Evolutionary conservation across 1,140 invertebrate species (phyloP), one percentile per base, ranked within the genome.

Genomic region (Diuraphis noxia): DNA sequence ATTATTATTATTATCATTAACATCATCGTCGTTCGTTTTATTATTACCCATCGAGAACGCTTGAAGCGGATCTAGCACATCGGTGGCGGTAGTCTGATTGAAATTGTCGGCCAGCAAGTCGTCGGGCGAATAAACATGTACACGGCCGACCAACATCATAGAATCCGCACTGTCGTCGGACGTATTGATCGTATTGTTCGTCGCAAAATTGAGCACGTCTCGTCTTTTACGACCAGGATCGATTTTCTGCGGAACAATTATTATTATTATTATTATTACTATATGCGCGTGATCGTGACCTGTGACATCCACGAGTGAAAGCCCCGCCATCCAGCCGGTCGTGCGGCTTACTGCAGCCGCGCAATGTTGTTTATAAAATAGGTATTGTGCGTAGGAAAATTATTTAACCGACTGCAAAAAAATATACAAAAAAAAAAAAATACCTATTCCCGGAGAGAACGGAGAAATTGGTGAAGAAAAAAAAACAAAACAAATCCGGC

Each of bases 41-140:
- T 79, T 30, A 25, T 91, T 91, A 91, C 89, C 41, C 17, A 9
- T 30, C 7, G 77, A 25, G 72, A 91, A 91, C 43, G 72, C 41
- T 4, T 49, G 89, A 1, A 91, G 52, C 72, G 89, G 89, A 30
- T 91, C 86, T 25, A 63, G 25, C 25, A 82, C n/a, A 5, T 87
- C 49, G 63, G 10, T 36, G 91, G 92, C 49, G 88, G 93, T n/a
- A n/a, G n/a, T 93, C 34, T 93, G 86, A 91, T 93, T 92, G 46
- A 93, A 34, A 92, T 93, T 92, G 77, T 93, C 90, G 88, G 92
- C 92, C 84, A 94, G 94, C 36, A 96, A 93, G 92, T 96, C 96
- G 92, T 96, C 95, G 23, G 95, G 95, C 93, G 96, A 95, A n/a
- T 96, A 95, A 3, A 96, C 95, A 92, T 95, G 95, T 89, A 96